Base-by-base conservation (phyloP, 2,797 vertebrate genomes). In the Pseudochirops cupreus region DNA sequence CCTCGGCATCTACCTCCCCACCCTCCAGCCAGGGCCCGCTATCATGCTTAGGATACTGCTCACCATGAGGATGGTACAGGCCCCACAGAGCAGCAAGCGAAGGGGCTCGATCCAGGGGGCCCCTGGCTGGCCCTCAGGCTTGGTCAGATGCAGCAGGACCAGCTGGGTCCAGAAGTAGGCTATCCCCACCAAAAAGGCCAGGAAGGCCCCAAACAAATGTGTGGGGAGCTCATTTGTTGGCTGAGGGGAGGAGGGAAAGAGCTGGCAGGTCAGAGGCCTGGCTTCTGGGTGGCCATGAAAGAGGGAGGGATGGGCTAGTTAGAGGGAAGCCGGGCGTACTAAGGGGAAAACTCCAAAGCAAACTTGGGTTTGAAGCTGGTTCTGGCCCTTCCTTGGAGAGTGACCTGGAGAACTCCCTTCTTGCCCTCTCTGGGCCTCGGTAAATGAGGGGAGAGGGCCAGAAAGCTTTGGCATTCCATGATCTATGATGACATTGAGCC, bases 131-230 rank as follows among this genome's bases (percentile, higher is more conserved):
- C 99, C 98, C n/a, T 91, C 97, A 4, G 97, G 98, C 93, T 97
- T 95, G 31, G 97, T 95, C 24, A 33, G 16, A 93, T 98, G 98
- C 5, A 98, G 99, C 18, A 99, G 98, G 92, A 98, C 97, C 5
- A 98, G 93, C 98, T 99, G 99, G 9, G 99, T 33, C 99, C 99
- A 99, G 98, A 99, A 99, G 98, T 99, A 99, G 46, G 96, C 46
- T 58, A 98, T 93, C 6, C 99, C 99, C 7, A 99, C 5, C 18
- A 98, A 39, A 87, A 99, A 99, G 11, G 99, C 98, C n/a, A 99
- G 39, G 92, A 99, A 98, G 0, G 99, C 98, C 5, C 99, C 99
- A 0, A 98, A 28, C 57, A 99, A 92, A 95, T 99, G 99, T 4
- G 96, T 91, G 0, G 50, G 54, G 89, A 91, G 91, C 56, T 98